phyloP scores from a whole-genome alignment of 53 echinoderm and acorn worm species.

The Arbacia lixula region DNA sequence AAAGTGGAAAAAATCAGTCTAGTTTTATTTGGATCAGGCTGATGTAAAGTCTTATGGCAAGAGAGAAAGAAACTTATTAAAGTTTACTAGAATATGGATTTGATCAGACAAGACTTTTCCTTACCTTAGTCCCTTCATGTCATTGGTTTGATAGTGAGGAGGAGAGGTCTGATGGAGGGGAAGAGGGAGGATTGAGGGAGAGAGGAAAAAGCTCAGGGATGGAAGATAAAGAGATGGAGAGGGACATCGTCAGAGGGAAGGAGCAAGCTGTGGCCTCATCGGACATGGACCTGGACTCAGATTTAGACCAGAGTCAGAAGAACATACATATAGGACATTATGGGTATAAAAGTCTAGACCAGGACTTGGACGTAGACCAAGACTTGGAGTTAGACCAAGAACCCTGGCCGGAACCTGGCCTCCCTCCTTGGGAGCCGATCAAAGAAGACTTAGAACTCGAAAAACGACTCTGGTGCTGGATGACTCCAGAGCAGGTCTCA shows the following conservation, averaged over 20 bases:
- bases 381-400: constrained; percentile 48
- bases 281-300: constrained; percentile 40
- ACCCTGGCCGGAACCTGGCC: constrained; percentile 41
- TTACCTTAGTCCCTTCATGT: no score
- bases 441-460: constrained; percentile 29
- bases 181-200: not conserved
- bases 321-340: no score
- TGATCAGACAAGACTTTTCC: no score
- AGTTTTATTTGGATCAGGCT: no score
- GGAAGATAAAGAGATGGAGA: not conserved
- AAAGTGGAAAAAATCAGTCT: no score
- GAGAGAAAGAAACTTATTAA: no score
- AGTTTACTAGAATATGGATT: no score
- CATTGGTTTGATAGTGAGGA: no score
- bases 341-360: no score
- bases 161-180: not conserved
- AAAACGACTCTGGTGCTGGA: constrained; percentile 46
- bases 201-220: not conserved
- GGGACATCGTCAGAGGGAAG: not conserved
- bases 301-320: no score
- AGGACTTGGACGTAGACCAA: no score
- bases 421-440: constrained; percentile 28
- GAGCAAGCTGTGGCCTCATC: not conserved
- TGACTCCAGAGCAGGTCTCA: constrained; percentile 24
- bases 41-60: no score